A percentile compares a stretch with the other conserved stretches of the same genome.
Evolutionary conservation across 2,888 invertebrate genomes (phyloP).

Genomic region (Cistogaster globosa): DNA sequence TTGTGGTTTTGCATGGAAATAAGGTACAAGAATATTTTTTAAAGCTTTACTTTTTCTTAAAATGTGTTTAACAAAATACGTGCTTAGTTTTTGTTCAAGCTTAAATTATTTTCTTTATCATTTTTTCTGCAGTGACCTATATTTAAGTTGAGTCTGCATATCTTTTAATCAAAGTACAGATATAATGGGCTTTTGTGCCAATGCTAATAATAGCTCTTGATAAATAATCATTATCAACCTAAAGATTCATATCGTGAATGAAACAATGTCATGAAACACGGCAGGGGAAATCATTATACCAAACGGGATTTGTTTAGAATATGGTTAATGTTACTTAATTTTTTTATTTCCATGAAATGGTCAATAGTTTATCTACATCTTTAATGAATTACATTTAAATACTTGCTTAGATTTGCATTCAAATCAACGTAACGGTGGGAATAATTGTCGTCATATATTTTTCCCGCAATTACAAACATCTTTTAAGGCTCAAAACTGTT

Average conservation of each 20-base stretch:
- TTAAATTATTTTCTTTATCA: slow-evolving; percentile 2
- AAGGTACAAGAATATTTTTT: slow-evolving; percentile 7
- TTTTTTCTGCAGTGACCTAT: slow-evolving; percentile 57
- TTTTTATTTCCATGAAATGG: slow-evolving; percentile 3
- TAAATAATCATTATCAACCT: slow-evolving; percentile 44
- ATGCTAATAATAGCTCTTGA: slow-evolving; percentile 61
- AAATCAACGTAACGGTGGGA: no score
- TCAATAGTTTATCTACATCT: no score
- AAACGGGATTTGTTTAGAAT: background rate
- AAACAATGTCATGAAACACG: slow-evolving; percentile 32
- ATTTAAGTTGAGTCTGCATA: slow-evolving; percentile 44
- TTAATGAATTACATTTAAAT: no score
- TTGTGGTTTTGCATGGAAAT: slow-evolving; percentile 59
- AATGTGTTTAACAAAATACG: slow-evolving; percentile 36
- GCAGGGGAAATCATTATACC: slow-evolving; percentile 37
- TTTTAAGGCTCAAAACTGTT: no score
- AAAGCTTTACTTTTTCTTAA: slow-evolving; percentile 8
- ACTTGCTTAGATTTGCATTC: no score
- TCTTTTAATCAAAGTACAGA: slow-evolving; percentile 44
- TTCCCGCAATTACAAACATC: no score
- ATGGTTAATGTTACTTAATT: background rate
- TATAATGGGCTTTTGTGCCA: slow-evolving; percentile 57
- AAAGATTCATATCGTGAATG: slow-evolving; percentile 17
- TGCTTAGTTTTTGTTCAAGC: slow-evolving; percentile 22
- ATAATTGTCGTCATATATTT: no score